Base-by-base conservation (phyloP, 2,888 invertebrate species). In the Tetrapedia diversipes region DNA sequence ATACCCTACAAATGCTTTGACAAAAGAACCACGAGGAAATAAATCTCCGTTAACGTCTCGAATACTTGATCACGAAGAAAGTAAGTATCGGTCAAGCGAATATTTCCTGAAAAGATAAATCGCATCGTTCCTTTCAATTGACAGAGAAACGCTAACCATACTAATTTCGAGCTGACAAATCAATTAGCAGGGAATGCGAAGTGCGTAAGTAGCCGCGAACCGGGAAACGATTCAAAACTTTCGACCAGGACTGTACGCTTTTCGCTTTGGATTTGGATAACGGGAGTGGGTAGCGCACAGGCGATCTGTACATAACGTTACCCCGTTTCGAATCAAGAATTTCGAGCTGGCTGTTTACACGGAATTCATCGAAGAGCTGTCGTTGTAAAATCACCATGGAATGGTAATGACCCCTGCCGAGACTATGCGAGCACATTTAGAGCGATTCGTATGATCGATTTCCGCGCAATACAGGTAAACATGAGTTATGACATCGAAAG, bases 261-360 rank as follows among this genome's bases (percentile, higher is more conserved):
- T 69, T 60, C 69, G 19, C 69, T 37, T n/a, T 63, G 60, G 56
- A 75, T 79, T 81, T 75, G 64, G 53, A 81, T 81, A 81, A 81
- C 81, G 81, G 79, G 66, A 81, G 32, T 69, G 66, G 29, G 47
- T 53, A 66, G 61, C n/a, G n/a, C n/a, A 51, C 39, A 8, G 59
- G 39, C 74, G 51, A 19, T 54, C 16, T 19, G 32, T 16, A 8
- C 32, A 24, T 71, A 74, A 77, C 72, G 76, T 79, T 79, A 66
- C 59, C 60, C 24, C 8, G 71, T 19, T 29, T 57, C 22, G 67
- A 66, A 63, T 53, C 56, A 51, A 53, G 78, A 69, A 70, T 75
- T 68, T 66, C 66, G 70, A 54, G 29, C 57, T 11, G 63, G 56
- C 59, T 53, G 53, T 67, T 32, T 41, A n/a, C 24, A 45, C 61